These are phyloP conservation scores for Neolamprologus brichardi DNA, from an alignment of 2,113 vertebrate species.

Conservation along the genomic window DNA sequence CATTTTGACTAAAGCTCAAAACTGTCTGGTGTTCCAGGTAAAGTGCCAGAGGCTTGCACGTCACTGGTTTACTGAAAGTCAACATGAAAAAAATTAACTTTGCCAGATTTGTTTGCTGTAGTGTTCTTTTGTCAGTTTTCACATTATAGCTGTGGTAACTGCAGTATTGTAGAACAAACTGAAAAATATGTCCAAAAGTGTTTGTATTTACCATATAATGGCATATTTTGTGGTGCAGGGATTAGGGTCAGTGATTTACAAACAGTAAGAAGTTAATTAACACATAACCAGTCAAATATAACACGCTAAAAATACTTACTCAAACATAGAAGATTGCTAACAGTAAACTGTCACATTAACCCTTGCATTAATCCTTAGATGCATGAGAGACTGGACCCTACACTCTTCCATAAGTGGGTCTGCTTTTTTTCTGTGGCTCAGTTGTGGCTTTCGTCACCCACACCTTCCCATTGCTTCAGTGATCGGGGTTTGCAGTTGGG, in stretches of 20 bases:
- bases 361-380: not conserved
- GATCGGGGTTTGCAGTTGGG: not conserved
- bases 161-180: not conserved
- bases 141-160: not conserved
- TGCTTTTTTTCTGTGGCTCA: not conserved
- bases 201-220: not conserved
- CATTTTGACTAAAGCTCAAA: slow-evolving; percentile 83
- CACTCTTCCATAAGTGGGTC: not conserved
- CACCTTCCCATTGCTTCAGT: not conserved
- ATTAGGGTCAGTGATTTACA: not conserved
- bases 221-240: not conserved
- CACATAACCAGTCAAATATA: not conserved
- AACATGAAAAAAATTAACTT: not conserved
- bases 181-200: not conserved
- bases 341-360: not conserved
- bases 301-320: not conserved
- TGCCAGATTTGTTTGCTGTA: not conserved
- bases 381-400: not conserved
- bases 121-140: not conserved
- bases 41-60: not conserved
- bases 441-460: not conserved
- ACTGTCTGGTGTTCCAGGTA: slow-evolving; percentile 94
- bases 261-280: not conserved
- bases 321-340: not conserved
- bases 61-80: not conserved